Base-by-base conservation (phyloP, 2,888 invertebrate genomes). In the Epirrita christyi region DNA sequence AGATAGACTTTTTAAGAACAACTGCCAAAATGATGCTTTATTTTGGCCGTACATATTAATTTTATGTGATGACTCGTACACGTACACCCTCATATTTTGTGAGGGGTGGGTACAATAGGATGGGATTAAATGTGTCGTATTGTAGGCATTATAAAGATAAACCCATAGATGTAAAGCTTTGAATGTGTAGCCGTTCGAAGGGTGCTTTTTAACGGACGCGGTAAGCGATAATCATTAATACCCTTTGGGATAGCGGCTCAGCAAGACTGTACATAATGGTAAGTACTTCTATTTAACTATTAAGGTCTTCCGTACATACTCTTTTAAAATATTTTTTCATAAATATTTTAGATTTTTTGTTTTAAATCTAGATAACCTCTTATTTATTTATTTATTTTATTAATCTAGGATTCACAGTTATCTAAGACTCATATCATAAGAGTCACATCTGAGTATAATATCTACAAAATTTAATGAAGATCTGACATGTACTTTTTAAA, bases 61-160 rank as follows among this genome's bases (percentile, higher is more conserved):
- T 86, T 83, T 85, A 85, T 82, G 83, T 85, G 83, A 83, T 79
- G 79, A 76, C 77, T 75, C 76, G 71, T 61, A 65, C 60, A 60
- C 76, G 71, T 61, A 65, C 60, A 60, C 59, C 60, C 67, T 61
- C 65, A 67, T 58, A 62, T 72, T 75, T 71, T 66, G 59, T 66
- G 66, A 61, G 76, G 80, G 76, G 77, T 85, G 80, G 73, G 51
- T 69, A 90, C 89, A 89, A 90, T 79, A 73, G 85, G 86, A 86
- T 86, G 83, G 88, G 88, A 90, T 90, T 90, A 85, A 85, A 78
- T 77, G 79, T 86, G 85, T 84, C 84, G 83, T 80, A 81, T 84
- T 85, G 83, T 80, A 84, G 80, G 85, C 76, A 86, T 88, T 85
- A 83, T 83, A 81, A 75, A 82, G 78, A 85, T 83, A 44, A 32